phyloP scores from a whole-genome alignment of 2,888 invertebrate genomes.

The Elmis aenea region DNA sequence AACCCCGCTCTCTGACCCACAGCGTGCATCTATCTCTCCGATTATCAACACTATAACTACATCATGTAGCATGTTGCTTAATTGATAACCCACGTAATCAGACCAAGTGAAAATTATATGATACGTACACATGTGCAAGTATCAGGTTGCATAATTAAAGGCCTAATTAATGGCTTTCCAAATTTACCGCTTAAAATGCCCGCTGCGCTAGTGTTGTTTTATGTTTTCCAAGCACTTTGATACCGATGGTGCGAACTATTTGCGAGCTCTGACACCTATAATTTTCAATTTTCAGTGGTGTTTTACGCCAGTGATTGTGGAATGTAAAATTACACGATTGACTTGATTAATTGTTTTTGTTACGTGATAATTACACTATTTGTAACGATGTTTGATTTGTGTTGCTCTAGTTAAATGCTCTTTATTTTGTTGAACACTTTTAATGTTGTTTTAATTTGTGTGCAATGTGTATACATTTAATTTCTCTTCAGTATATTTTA shows the following conservation, averaged over 20 bases:
- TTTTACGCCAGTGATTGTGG: constrained; percentile 41
- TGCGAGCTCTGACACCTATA: constrained; percentile 41
- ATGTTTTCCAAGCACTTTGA: constrained; percentile 36
- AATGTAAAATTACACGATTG: constrained; percentile 43
- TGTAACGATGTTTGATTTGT: constrained; percentile 27
- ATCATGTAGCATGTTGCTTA: constrained; percentile 24
- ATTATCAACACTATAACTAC: no score
- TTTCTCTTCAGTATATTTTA: no score
- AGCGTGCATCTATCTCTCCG: no score
- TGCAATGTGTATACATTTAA: no score
- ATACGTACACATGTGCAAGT: constrained; percentile 31
- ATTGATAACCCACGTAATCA: constrained; percentile 36
- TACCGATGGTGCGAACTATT: constrained; percentile 32
- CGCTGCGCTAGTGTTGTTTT: constrained; percentile 16
- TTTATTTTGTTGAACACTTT: no score
- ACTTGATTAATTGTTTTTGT: constrained; percentile 47
- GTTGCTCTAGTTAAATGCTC: no score
- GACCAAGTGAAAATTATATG: constrained; percentile 31
- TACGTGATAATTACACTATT: constrained; percentile 43
- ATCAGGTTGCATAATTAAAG: constrained; percentile 39
- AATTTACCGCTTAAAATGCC: constrained; percentile 38
- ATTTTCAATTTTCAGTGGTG: constrained; percentile 45
- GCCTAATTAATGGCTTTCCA: constrained; percentile 40
- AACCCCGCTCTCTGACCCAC: no score
- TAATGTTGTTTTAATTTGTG: no score